Evolutionary conservation across 2,888 invertebrate genomes (phyloP), one percentile per base, ranked within the genome.

Genomic region (Drosophila kanekoi): DNA sequence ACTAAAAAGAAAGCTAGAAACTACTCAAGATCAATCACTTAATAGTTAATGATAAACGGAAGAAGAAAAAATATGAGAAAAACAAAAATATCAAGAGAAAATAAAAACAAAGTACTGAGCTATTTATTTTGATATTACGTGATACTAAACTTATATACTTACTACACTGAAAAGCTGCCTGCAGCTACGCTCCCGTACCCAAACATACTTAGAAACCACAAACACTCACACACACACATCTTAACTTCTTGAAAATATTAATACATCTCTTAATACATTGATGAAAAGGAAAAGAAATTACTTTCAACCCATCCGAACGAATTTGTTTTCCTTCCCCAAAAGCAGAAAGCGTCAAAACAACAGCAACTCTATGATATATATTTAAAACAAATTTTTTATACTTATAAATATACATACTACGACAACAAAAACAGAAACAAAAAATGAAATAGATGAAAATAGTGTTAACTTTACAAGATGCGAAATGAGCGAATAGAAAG

Each of bases 61-160:
- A 20, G 52, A 54, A 32, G 57, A 14, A 45, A 6, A 20, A 38
- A 28, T 28, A 28, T 2, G 28, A 28, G 28, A 11, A 11, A 57
- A 57, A 44, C 35, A 58, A 33, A 16, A 65, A 52, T 56, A 76
- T 63, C 49, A 68, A 65, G 49, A 60, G 41, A 48, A 81, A 47
- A 72, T 44, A 64, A 67, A 49, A 68, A 63, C 56, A 77, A 87
- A 73, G 88, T 88, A 85, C 88, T 85, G 84, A 85, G 67, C 77
- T 75, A 83, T 73, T 85, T 83, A 77, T 85, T 81, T 85, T 88
- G 84, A 85, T 88, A 86, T 88, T 86, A 86, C 87, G 88, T 88
- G 88, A 84, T 88, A 84, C 86, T 88, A 80, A 83, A 86, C 81
- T 83, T 66, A 70, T 51, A 79, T 77, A 79, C 60, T 72, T 47